Base-by-base conservation (phyloP, 1,140 invertebrate genomes). In the Euglossa dilemma region DNA sequence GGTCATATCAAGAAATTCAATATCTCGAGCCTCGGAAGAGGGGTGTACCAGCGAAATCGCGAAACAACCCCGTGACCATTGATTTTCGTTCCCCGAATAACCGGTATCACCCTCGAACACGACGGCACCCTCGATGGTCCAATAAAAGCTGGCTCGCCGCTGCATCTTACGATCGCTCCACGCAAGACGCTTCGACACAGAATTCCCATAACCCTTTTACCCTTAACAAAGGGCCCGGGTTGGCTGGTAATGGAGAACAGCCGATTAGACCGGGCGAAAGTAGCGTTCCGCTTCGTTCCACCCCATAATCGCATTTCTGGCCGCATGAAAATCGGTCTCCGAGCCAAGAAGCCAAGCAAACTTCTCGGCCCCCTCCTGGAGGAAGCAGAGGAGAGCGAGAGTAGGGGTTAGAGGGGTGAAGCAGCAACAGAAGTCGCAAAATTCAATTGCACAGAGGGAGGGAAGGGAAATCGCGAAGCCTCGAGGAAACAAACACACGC, bases 291-390 rank as follows among this genome's bases (percentile, higher is more conserved):
- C 50, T 80, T 73, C 79, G 59, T 74, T 63, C 57, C 56, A 66
- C 23, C 18, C 14, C 43, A 36, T 43, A 82, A 66, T 82, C 72
- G 50, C 63, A 78, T 63, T 57, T 66, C 56, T 78, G 75, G 52
- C 20, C 67, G 20, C 57, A 52, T 20, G 77, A 72, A 84, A 84
- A 80, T 84, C 82, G 76, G 76, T 80, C 56, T 80, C 47, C 20
- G 57, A 84, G 76, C 82, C 76, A 63, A 57, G 52, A 43, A 80
- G 69, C 57, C 73, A 72, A 80, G 56, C 56, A 63, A 83, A 78
- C 75, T 83, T 79, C 16, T 47, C 63, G 18, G n/a, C 36, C 75
- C 52, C 18, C 28, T 12, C 11, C 14, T 8, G 20, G 4, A 45
- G 45, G 45, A 47, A 6, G 16, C 20, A 9, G 16, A 36, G 25